Conservation (phyloP, 2,888 invertebrate genomes). For the Oscheius sp. region DNA sequence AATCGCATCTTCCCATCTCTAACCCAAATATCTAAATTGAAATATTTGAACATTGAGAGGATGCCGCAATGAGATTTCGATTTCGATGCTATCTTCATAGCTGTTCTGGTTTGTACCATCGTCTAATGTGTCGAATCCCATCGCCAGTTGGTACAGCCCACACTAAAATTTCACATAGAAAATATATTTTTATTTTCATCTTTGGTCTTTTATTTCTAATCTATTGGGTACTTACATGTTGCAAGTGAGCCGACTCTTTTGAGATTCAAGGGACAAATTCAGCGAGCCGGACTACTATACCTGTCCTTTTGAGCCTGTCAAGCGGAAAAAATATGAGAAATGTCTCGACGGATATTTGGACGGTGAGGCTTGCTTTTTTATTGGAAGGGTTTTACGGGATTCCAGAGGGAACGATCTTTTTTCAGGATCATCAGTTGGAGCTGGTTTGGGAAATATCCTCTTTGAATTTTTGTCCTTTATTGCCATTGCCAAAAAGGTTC, state of each 20-base stretch:
- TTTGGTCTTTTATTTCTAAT: neutral
- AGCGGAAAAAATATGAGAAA: neutral
- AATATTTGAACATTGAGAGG: too few species aligned
- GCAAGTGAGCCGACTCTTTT: neutral
- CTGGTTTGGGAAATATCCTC: conserved; percentile 7
- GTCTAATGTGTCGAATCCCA: too few species aligned
- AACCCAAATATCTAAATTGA: too few species aligned
- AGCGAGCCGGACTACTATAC: neutral
- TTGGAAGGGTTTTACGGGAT: neutral
- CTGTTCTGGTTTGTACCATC: too few species aligned
- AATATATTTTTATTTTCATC: neutral
- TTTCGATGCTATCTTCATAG: too few species aligned
- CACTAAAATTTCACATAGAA: too few species aligned
- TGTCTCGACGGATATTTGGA: conserved; percentile 12
- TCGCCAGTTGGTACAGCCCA: too few species aligned
- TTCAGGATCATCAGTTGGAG: neutral
- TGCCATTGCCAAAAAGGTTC: neutral
- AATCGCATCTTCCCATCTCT: too few species aligned
- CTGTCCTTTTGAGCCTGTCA: neutral
- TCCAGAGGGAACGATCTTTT: neutral
- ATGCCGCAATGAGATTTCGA: too few species aligned
- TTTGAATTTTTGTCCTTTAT: conserved; percentile 9
- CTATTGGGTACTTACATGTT: neutral
- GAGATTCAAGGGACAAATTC: neutral
- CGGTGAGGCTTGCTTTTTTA: neutral